A percentile compares a stretch with the other conserved stretches of the same genome.
Evolutionary conservation across 2,888 invertebrate genomes (phyloP).

Genomic region (Aphidius colemani): DNA sequence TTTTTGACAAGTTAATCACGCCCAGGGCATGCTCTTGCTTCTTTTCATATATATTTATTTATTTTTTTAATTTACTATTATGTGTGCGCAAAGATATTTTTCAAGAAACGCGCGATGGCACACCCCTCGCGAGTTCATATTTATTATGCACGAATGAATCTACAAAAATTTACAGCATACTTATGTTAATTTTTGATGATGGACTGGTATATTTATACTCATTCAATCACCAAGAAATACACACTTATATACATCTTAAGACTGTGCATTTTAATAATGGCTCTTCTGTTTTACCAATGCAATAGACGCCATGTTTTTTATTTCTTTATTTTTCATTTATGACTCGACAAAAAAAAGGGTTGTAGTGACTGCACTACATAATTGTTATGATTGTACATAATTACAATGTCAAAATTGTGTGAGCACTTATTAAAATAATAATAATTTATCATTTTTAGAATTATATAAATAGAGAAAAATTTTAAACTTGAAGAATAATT

Average conservation of each 20-base stretch:
- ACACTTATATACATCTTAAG: slow-evolving; percentile 15
- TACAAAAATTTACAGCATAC: slow-evolving; percentile 49
- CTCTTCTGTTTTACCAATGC: slow-evolving; percentile 25
- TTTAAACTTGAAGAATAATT: not conserved
- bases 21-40: slow-evolving; percentile 37
- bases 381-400: not conserved
- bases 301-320: slow-evolving; percentile 29
- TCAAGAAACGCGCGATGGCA: slow-evolving; percentile 3
- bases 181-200: slow-evolving; percentile 50
- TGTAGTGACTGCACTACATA: not conserved
- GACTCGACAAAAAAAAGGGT: slow-evolving; percentile 23
- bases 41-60: slow-evolving; percentile 18
- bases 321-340: slow-evolving; percentile 43
- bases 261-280: slow-evolving; percentile 23
- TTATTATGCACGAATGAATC: slow-evolving; percentile 44
- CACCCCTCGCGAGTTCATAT: slow-evolving; percentile 7
- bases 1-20: slow-evolving; percentile 58
- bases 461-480: too few species aligned
- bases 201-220: not conserved
- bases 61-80: slow-evolving; percentile 2
- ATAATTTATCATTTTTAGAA: not conserved
- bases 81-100: slow-evolving; percentile 1
- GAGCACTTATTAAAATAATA: slow-evolving; percentile 5
- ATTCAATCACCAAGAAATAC: too few species aligned
- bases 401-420: slow-evolving; percentile 15